These are phyloP conservation scores for Cynopterus sphinx DNA, from an alignment of 2,797 vertebrate species.

Conservation along the genomic window DNA sequence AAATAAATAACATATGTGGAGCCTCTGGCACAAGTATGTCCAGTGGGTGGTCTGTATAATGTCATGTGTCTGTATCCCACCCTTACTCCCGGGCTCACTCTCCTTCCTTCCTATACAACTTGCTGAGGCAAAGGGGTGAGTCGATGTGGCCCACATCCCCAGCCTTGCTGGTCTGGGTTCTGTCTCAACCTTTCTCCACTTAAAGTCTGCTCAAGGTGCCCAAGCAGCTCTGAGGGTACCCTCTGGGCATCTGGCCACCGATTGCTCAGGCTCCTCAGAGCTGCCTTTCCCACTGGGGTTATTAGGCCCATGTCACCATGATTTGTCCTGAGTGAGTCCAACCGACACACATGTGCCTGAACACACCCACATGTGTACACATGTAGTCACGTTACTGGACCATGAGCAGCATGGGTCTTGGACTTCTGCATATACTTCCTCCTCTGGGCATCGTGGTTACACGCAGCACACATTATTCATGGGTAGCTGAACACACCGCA, in stretches of 20 bases:
- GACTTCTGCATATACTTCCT: background rate
- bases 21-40: background rate
- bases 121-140: background rate
- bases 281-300: background rate
- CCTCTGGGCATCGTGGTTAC: background rate
- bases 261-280: background rate
- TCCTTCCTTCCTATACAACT: background rate
- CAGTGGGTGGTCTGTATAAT: background rate
- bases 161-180: background rate
- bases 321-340: rapidly evolving
- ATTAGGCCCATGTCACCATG: rapidly evolving
- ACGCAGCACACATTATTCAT: rapidly evolving
- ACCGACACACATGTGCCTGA: rapidly evolving
- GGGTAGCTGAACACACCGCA: background rate
- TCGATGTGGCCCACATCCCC: background rate
- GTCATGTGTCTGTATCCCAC: background rate
- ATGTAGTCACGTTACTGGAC: background rate
- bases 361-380: background rate
- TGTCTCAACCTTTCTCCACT: background rate
- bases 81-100: rapidly evolving
- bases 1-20: background rate
- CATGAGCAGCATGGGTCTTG: background rate
- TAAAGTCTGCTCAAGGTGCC: background rate
- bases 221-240: background rate
- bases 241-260: background rate